Conservation (phyloP, 2,113 vertebrate species). For the Camelus bactrianus region DNA sequence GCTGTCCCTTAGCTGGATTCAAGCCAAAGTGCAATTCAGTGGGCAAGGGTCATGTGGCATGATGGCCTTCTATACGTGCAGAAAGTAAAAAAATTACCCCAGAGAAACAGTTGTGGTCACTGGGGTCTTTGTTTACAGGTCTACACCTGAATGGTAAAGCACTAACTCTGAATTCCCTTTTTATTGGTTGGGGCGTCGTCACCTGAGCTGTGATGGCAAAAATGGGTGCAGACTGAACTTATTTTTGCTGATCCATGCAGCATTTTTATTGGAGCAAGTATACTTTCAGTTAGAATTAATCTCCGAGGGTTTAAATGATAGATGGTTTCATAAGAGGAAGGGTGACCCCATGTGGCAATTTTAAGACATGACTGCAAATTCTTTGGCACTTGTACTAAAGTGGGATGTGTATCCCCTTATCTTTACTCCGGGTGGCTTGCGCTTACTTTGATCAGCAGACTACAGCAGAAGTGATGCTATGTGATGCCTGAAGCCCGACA, state of each 20-base stretch:
- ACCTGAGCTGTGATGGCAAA: not conserved
- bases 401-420: not conserved
- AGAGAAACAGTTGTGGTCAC: not conserved
- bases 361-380: constrained; percentile 5
- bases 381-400: not conserved
- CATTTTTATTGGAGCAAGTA: not conserved
- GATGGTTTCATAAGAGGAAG: constrained; percentile 34
- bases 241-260: not conserved
- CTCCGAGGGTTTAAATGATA: not conserved
- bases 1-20: not conserved
- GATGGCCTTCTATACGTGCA: not conserved
- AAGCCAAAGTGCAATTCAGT: not conserved
- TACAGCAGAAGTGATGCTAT: not conserved
- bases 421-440: not conserved
- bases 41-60: not conserved
- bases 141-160: not conserved
- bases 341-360: constrained; percentile 64
- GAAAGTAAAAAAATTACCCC: not conserved
- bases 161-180: not conserved
- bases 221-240: not conserved
- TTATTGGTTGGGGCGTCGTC: not conserved
- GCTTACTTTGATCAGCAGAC: not conserved
- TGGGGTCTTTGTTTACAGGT: not conserved
- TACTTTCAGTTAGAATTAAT: not conserved
- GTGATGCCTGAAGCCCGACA: not conserved